Percentiles rank a stretch among this genome's conserved stretches.
Conservation (phyloP, 2,797 vertebrate species). For the Mycteria americana region DNA sequence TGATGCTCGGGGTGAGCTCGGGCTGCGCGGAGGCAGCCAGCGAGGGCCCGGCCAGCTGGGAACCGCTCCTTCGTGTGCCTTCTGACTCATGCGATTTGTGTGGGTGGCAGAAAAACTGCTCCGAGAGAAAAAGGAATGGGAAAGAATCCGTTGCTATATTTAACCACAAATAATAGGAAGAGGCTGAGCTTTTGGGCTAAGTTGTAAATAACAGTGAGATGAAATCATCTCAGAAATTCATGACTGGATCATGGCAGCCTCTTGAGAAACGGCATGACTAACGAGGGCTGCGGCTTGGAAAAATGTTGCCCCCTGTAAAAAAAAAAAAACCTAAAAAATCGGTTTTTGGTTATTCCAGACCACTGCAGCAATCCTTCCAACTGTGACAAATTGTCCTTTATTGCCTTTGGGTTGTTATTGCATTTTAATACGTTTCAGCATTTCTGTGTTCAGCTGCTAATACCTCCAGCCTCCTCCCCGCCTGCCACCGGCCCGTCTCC, state of each 20-base stretch:
- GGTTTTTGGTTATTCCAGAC: not conserved
- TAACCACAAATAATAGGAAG: conserved; percentile 76
- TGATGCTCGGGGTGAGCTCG: conserved; percentile 8
- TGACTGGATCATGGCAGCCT: conserved; percentile 44
- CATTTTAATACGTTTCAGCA: not conserved
- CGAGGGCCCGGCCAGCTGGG: conserved; percentile 4
- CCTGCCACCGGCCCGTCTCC: rapidly evolving
- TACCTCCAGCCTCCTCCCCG: not conserved
- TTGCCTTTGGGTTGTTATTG: not conserved
- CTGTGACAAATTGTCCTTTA: not conserved
- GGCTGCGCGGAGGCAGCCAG: not conserved
- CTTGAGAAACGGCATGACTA: conserved; percentile 35
- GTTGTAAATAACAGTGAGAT: conserved; percentile 73
- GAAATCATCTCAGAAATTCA: conserved; percentile 68
- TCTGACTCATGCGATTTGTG: conserved; percentile 77
- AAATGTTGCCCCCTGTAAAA: not conserved
- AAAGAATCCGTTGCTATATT: conserved; percentile 81
- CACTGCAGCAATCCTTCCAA: not conserved
- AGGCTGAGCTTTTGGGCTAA: conserved; percentile 54
- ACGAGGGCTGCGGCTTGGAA: conserved; percentile 22
- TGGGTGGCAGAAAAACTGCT: conserved; percentile 72
- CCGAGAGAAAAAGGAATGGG: conserved; percentile 72
- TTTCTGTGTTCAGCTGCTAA: not conserved
- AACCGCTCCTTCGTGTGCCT: conserved; percentile 36
- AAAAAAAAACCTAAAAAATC: not conserved